Evolutionary conservation across 2,797 vertebrate species (phyloP).

Genomic region (Momotus momota): DNA sequence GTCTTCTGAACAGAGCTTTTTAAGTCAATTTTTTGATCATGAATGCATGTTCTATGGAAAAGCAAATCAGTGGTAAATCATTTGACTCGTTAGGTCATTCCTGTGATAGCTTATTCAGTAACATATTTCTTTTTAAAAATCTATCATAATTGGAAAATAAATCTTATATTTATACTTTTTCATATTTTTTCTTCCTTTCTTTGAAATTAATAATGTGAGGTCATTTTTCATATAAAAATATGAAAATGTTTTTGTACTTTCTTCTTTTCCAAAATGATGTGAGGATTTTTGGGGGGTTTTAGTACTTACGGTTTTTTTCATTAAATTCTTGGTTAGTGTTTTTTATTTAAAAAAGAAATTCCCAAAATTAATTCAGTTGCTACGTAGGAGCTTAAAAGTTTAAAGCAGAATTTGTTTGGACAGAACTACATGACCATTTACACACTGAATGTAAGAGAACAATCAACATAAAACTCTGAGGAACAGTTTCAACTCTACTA

Average conservation of each 20-base stretch:
- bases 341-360: not conserved
- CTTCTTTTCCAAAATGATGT: not conserved
- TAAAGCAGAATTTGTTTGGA: not conserved
- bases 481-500: not conserved
- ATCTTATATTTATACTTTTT: not conserved
- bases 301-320: not conserved
- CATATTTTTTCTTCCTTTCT: not conserved
- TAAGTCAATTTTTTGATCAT: accelerated
- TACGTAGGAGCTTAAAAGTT: not conserved
- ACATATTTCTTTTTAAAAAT: not conserved
- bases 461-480: not conserved
- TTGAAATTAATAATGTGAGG: not conserved
- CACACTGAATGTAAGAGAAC: not conserved
- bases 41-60: not conserved
- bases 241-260: not conserved
- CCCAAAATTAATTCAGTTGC: not conserved
- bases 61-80: not conserved
- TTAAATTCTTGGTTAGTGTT: not conserved
- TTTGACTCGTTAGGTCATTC: not conserved
- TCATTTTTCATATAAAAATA: not conserved
- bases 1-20: not conserved
- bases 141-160: not conserved
- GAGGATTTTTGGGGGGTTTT: not conserved
- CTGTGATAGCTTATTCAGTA: not conserved
- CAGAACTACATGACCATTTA: not conserved